Evolutionary conservation across 2,113 vertebrate species (phyloP).

Genomic region (Bufo bufo): DNA sequence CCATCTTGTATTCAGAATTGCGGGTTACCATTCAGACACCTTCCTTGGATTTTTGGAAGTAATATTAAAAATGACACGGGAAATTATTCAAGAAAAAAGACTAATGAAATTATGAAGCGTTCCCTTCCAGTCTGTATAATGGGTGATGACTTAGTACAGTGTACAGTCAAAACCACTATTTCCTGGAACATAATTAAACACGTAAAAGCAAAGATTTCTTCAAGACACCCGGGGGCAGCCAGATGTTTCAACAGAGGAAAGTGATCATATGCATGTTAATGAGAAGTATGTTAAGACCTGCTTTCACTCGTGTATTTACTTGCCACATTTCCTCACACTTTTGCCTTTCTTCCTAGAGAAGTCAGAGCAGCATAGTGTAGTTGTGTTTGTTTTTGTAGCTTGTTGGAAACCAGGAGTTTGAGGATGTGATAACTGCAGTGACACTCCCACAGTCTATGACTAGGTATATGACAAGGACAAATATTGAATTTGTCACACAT

Average conservation of each 20-base stretch:
- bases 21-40: not conserved
- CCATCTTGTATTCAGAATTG: not conserved
- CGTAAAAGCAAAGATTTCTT: conserved; percentile 7
- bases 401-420: conserved; percentile 29
- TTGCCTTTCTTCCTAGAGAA: not conserved
- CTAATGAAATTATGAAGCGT: not conserved
- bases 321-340: not conserved
- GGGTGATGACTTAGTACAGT: not conserved
- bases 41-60: not conserved
- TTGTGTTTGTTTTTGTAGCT: conserved; percentile 15
- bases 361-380: not conserved
- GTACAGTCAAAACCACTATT: not conserved
- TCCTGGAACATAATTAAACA: conserved; percentile 12
- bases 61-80: not conserved
- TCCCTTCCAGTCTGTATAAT: not conserved
- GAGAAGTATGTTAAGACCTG: conserved; percentile 1
- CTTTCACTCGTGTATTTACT: not conserved
- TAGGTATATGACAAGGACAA: conserved; percentile 11
- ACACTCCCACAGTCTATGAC: conserved; percentile 25
- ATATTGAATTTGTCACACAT: conserved; percentile 36
- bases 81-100: not conserved
- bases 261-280: conserved; percentile 11
- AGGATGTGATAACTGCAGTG: conserved; percentile 24
- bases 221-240: not conserved
- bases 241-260: not conserved